Evolutionary conservation across 2,113 vertebrate species (phyloP), one percentile per base, ranked within the genome.

Genomic region (Pogonocichla stellata): DNA sequence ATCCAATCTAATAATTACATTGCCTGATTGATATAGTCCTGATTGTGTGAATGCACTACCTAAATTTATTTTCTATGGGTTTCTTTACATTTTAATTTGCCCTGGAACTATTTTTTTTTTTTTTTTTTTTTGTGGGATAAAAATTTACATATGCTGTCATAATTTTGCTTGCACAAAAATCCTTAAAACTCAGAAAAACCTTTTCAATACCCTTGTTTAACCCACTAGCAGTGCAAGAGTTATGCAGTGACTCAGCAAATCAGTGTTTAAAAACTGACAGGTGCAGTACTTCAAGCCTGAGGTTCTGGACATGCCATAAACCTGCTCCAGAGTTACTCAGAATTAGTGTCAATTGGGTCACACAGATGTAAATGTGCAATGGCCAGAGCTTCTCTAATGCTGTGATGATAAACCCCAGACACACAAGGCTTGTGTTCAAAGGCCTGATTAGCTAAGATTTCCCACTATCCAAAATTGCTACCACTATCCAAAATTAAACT

Each of bases 81-180:
- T 88, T 89, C 47, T 93, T 94, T 91, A 87, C 47, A 62, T 94
- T 95, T 95, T 65, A 53, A 58, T 72, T 93, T n/a, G 50, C 51
- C 18, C 12, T 14, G 6, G 10, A 80, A 71, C 12, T 40, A 20
- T 14, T 40, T 42, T 4, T 25, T 62, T 45, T 77, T 86, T 45
- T 77, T 86, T 5, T 29, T 65, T 43, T 25, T 77, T 50, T 48
- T 5, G 11, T 48, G 7, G 36, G 64, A 92, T 71, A 62, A 88
- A 67, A 83, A 53, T 74, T 79, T 56, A 67, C 75, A 75, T 74
- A 72, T 6, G 12, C 25, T 82, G 9, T 64, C 25, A 36, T 28
- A 67, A 1, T 82, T 66, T 72, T 16, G 23, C 25, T 77, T 70
- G n/a, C 34, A 83, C 31, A 77, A 85, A 92, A 95, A 69, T 72